Percentiles rank a stretch among this genome's conserved stretches.
Conservation (phyloP, 2,113 vertebrate species). For the Callionymus lyra region DNA sequence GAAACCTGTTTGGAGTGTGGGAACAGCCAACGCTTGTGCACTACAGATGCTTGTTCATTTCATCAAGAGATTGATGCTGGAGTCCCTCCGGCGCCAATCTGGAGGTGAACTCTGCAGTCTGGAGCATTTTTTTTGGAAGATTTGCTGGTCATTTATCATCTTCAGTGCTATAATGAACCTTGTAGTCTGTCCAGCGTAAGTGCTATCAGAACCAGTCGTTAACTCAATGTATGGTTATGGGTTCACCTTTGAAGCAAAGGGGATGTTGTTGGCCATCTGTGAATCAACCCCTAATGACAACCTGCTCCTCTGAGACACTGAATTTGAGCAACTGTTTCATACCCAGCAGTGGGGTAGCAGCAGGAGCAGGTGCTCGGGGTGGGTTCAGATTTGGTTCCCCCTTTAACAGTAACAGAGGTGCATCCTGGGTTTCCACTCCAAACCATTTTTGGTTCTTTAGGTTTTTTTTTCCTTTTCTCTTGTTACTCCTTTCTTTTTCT, state of each 20-base stretch:
- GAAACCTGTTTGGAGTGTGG: conserved; percentile 65
- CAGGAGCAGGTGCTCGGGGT: conserved; percentile 20
- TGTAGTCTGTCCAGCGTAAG: conserved; percentile 47
- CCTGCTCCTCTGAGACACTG: conserved; percentile 23
- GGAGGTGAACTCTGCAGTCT: conserved; percentile 6
- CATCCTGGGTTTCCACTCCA: conserved; percentile 77
- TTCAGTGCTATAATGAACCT: conserved; percentile 4
- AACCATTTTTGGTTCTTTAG: conserved; percentile 71
- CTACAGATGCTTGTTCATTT: conserved; percentile 28
- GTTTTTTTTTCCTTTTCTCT: conserved; percentile 84
- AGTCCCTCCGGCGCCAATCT: too few relatives aligned
- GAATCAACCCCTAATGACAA: conserved; percentile 22
- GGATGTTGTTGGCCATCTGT: conserved; percentile 19
- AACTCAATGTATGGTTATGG: conserved; percentile 15
- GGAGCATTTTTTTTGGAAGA: conserved; percentile 3
- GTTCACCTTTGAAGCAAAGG: conserved; percentile 23
- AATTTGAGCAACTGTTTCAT: not conserved
- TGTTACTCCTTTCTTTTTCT: conserved; percentile 79
- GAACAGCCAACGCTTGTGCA: conserved; percentile 56
- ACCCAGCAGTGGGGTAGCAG: conserved; percentile 13
- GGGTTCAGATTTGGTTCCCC: conserved; percentile 26
- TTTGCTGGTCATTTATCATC: conserved; percentile 17
- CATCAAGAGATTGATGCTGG: conserved; percentile 4
- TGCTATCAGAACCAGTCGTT: conserved; percentile 27
- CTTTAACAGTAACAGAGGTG: conserved; percentile 69